Evolutionary conservation across 1,140 invertebrate genomes (phyloP), one percentile per base, ranked within the genome.

Genomic region (Microplitis mediator): DNA sequence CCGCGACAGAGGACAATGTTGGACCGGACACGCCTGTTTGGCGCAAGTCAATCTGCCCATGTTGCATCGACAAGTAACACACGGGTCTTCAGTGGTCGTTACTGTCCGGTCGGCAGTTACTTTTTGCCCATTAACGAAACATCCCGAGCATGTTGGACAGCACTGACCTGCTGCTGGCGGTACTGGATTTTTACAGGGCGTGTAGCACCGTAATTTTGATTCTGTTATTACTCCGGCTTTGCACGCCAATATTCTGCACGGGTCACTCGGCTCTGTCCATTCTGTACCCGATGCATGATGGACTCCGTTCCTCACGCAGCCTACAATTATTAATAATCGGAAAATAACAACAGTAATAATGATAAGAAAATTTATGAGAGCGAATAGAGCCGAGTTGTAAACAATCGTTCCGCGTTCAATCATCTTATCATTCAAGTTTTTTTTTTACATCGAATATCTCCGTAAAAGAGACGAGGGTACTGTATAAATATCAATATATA

Each of bases 141-240:
- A 95, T 77, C 93, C 94, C 80, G 90, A 87, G 88, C 95, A 97
- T 50, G 92, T 92, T 0, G 94, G 92, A 84, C 95, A 97, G 82
- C 95, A 97, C 76, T 94, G 90, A 39, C 95, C 92, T 13, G 91
- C 89, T 11, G 84, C 82, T 3, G 93, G 89, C n/a, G 92, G 90
- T 45, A 90, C 86, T 0, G 94, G 91, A 78, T 92, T 89, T 1
- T 89, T 85, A 82, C 95, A 97, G 0, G 94, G 93, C 9, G 91
- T 91, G 81, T 95, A 93, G 81, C 95, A 97, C 71, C 92, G 91
- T 16, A 93, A 88, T 65, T 88, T 87, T 1, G 94, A 93, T 77
- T 93, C 91, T 1, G 95, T 97, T 71, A 96, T 88, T 36, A 97
- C 92, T 8, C 95, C 94, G 16, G 94, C 94, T 81, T 93, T 90